A percentile compares a stretch with the other conserved stretches of the same genome.
These are phyloP conservation scores for Taenioides sp. DNA, from an alignment of 2,797 vertebrate genomes.

Conservation along the genomic window DNA sequence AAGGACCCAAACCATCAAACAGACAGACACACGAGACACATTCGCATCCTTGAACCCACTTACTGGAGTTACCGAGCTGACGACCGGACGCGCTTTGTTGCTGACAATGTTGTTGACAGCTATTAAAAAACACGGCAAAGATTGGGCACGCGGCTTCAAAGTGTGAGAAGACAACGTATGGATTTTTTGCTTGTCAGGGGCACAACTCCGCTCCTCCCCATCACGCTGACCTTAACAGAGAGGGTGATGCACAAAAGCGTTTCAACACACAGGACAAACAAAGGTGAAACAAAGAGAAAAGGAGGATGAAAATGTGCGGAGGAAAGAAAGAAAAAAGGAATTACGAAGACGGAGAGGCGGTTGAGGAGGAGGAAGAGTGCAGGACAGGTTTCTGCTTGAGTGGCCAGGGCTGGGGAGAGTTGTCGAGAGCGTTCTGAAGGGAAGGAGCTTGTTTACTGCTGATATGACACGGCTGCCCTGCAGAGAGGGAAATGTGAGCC, in stretches of 20 bases:
- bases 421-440: slow-evolving; percentile 75
- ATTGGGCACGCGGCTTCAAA: slow-evolving; percentile 71
- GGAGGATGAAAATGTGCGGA: slow-evolving; percentile 52
- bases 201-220: slow-evolving; percentile 54
- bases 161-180: slow-evolving; percentile 78
- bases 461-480: slow-evolving; percentile 85
- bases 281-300: slow-evolving; percentile 66
- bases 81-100: slow-evolving; percentile 45
- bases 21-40: slow-evolving; percentile 3
- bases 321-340: slow-evolving; percentile 58
- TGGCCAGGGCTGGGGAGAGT: slow-evolving; percentile 75
- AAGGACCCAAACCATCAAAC: slow-evolving; percentile 34
- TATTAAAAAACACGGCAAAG: slow-evolving; percentile 72
- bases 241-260: slow-evolving; percentile 67
- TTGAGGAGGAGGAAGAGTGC: slow-evolving; percentile 43
- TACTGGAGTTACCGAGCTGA: slow-evolving; percentile 49
- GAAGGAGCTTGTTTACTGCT: slow-evolving; percentile 85
- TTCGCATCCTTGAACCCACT: slow-evolving; percentile 25
- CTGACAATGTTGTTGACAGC: slow-evolving; percentile 69
- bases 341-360: slow-evolving; percentile 45
- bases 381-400: slow-evolving; percentile 80
- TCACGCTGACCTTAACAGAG: slow-evolving; percentile 78
- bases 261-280: slow-evolving; percentile 72
- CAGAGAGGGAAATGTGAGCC: slow-evolving; percentile 82
- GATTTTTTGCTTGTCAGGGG: slow-evolving; percentile 80